Base-by-base conservation (phyloP, 2,113 vertebrate genomes). In the Aphelocoma coerulescens region DNA sequence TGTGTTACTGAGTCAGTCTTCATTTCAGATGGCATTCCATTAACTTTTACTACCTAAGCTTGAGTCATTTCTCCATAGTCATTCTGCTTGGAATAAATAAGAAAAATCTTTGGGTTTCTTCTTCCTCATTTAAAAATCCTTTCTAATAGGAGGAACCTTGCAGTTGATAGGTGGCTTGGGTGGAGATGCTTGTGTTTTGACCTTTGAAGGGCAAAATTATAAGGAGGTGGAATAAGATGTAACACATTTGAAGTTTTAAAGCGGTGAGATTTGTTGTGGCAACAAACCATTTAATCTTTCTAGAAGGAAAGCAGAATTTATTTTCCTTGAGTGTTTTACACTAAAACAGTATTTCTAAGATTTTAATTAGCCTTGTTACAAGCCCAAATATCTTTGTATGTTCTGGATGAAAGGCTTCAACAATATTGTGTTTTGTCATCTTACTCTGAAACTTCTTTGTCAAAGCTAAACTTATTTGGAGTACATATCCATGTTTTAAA, bases 1-100 rank as follows among this genome's bases (percentile, higher is more conserved):
- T 52, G 37, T 90, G 93, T 75, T 92, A 74, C 85, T 92, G 93
- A 96, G 82, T 94, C 93, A 95, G 81, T 85, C 89, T 72, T 91
- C 52, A 51, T 81, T 93, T 96, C 71, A 67, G 61, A 85, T 94
- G 67, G 49, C 63, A 67, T 94, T 55, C 57, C 61, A 33, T 90
- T 91, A 85, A 66, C 59, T 96, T 88, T 7, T 81, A 24, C 79
- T 88, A 26, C 59, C 49, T 88, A 76, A 93, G 30, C 43, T 43
- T 94, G 95, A 96, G 85, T 96, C 82, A 93, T 69, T 83, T 79
- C 59, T 90, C 62, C 19, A 6, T 33, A 91, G 46, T 91, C 32
- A 62, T 59, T 90, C 68, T 88, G 30, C 65, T 86, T 84, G 54
- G 27, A 85, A 79, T 72, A 68, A 89, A 26, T 32, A 41, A 43